Evolutionary conservation across 2,113 vertebrate species (phyloP).

Genomic region (Percopsis transmontana): DNA sequence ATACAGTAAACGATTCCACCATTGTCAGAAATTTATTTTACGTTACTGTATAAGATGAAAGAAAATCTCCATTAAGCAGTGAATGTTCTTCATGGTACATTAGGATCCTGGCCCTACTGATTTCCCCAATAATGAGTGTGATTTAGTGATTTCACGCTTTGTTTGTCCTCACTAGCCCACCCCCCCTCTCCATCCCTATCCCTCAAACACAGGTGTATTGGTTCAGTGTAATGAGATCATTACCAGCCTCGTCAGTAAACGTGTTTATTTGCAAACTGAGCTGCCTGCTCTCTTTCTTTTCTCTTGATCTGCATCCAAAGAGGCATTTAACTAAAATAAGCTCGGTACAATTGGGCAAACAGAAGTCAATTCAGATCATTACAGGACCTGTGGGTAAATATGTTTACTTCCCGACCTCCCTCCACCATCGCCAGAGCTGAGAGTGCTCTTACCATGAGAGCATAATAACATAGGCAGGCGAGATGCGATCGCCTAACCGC

Average conservation of each 20-base stretch:
- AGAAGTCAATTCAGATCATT: slow-evolving; percentile 71
- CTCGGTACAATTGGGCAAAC: slow-evolving; percentile 68
- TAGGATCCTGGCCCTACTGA: slow-evolving; percentile 73
- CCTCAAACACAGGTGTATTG: slow-evolving; percentile 76
- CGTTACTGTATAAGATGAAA: slow-evolving; percentile 61
- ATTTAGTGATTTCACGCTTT: slow-evolving; percentile 83
- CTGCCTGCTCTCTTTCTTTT: slow-evolving; percentile 46
- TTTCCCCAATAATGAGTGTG: slow-evolving; percentile 79
- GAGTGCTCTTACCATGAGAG: slow-evolving; percentile 4
- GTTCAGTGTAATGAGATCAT: slow-evolving; percentile 78
- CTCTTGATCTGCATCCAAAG: slow-evolving; percentile 72
- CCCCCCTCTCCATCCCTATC: slow-evolving; percentile 65
- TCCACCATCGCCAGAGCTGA: slow-evolving; percentile 18
- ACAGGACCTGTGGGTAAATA: slow-evolving; percentile 68
- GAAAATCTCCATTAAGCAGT: slow-evolving; percentile 75
- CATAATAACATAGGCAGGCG: slow-evolving; percentile 7
- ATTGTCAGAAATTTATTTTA: slow-evolving; percentile 56
- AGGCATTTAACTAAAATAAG: slow-evolving; percentile 77
- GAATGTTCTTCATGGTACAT: slow-evolving; percentile 79
- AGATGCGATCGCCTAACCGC: too few relatives aligned
- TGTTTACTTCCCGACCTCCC: slow-evolving; percentile 47
- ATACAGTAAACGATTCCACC: slow-evolving; percentile 46
- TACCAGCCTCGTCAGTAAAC: slow-evolving; percentile 74
- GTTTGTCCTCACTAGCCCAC: slow-evolving; percentile 74
- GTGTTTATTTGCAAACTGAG: slow-evolving; percentile 71